Conservation (phyloP, 2,888 invertebrate species). For the Conomelus anceps region DNA sequence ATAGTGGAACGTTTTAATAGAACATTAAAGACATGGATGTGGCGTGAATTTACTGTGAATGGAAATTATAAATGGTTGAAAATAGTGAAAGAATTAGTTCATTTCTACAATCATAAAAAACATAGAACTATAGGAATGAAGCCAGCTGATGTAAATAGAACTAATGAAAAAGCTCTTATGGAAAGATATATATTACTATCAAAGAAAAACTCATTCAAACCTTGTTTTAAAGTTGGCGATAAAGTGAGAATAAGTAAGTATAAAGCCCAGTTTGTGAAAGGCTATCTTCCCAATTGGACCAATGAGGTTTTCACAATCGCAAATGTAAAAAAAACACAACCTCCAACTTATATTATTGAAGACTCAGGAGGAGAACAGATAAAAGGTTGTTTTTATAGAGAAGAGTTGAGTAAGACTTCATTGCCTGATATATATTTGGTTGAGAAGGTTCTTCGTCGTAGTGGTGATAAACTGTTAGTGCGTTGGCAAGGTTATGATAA, state of each 20-base stretch:
- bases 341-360: not conserved
- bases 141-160: slow-evolving; percentile 21
- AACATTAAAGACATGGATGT: slow-evolving; percentile 25
- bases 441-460: not conserved
- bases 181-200: not conserved
- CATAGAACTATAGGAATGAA: slow-evolving; percentile 25
- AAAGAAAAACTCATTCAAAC: not conserved
- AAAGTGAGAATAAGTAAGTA: slow-evolving; percentile 16
- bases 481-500: slow-evolving; percentile 7
- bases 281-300: slow-evolving; percentile 16
- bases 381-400: slow-evolving; percentile 1
- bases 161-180: slow-evolving; percentile 10
- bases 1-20: slow-evolving; percentile 28
- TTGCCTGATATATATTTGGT: slow-evolving; percentile 4
- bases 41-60: slow-evolving; percentile 18
- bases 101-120: slow-evolving; percentile 19
- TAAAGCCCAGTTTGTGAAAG: slow-evolving; percentile 4
- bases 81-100: slow-evolving; percentile 18
- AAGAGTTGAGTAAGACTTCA: slow-evolving; percentile 4
- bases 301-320: slow-evolving; percentile 15
- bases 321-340: not conserved
- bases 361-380: slow-evolving; percentile 2
- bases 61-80: slow-evolving; percentile 22
- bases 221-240: not conserved
- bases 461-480: slow-evolving; percentile 9